Evolutionary conservation across 2,888 invertebrate species (phyloP).

Genomic region (Odontocolon sp.): DNA sequence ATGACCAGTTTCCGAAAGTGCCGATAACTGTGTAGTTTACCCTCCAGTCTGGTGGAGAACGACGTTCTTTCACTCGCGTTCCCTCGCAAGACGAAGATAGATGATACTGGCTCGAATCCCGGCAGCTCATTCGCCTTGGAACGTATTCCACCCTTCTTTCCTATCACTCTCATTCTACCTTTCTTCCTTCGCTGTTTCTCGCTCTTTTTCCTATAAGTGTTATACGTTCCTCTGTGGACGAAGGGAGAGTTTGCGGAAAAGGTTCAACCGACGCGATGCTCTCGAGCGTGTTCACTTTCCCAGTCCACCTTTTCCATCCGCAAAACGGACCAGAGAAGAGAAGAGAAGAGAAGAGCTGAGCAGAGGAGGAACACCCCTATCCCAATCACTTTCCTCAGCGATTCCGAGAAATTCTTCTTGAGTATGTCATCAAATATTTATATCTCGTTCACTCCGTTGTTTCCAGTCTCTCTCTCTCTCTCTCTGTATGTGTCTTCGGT

Average conservation of each 20-base stretch:
- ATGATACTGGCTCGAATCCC: conserved; percentile 71
- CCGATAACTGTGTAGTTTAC: no score
- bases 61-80: conserved; percentile 57
- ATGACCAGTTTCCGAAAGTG: no score
- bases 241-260: conserved; percentile 22
- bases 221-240: conserved; percentile 21
- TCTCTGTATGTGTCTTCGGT: no score
- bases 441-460: conserved; percentile 26
- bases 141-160: conserved; percentile 60
- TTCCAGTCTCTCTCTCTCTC: background rate
- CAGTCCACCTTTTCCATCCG: conserved; percentile 21
- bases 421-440: conserved; percentile 63
- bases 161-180: conserved; percentile 18
- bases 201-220: conserved; percentile 2
- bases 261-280: conserved; percentile 48
- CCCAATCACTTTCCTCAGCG: conserved; percentile 55
- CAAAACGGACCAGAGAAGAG: background rate
- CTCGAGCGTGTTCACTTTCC: conserved; percentile 55
- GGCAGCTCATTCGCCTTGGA: conserved; percentile 67
- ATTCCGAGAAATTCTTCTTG: conserved; percentile 55
- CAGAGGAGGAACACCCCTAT: background rate
- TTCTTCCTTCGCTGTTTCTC: background rate
- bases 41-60: conserved; percentile 54
- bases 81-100: conserved; percentile 71
- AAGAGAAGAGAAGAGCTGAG: background rate